A percentile compares a stretch with the other conserved stretches of the same genome.
These are phyloP conservation scores for Drosophila athabasca DNA, from an alignment of 1,140 invertebrate genomes.

Conservation along the genomic window DNA sequence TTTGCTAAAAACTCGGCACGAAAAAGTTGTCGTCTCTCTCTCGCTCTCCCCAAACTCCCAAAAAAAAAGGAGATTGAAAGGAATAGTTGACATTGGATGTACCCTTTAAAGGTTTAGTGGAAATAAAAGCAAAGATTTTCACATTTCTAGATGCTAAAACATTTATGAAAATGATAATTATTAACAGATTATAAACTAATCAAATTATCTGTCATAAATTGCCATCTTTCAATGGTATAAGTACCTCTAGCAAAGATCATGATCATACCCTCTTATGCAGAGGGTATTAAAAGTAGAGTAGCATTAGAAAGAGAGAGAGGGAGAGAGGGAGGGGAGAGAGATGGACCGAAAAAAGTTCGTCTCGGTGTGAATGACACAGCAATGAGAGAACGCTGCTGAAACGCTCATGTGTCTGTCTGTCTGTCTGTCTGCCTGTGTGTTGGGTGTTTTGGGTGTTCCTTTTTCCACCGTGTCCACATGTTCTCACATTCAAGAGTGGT, in stretches of 20 bases:
- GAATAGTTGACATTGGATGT: not conserved
- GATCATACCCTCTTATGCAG: not conserved
- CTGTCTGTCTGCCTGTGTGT: constrained; percentile 11
- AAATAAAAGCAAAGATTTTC: too few relatives aligned
- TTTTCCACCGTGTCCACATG: constrained; percentile 61
- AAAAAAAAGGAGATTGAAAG: constrained; percentile 14
- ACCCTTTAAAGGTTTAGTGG: constrained; percentile 3
- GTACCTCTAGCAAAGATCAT: too few relatives aligned
- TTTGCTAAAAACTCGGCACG: constrained; percentile 75
- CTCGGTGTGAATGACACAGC: constrained; percentile 74
- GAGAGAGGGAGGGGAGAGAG: not conserved
- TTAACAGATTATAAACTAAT: too few relatives aligned
- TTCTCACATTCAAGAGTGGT: constrained; percentile 68
- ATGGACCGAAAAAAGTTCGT: constrained; percentile 32
- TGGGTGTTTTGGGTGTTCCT: constrained; percentile 37
- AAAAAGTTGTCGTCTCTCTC: constrained; percentile 55
- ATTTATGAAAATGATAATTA: too few relatives aligned
- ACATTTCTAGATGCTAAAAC: too few relatives aligned
- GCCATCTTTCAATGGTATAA: too few relatives aligned
- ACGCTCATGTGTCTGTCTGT: constrained; percentile 20
- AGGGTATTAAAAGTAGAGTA: not conserved
- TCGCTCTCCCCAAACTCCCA: not conserved
- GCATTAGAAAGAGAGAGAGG: too few relatives aligned
- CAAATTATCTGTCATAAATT: too few relatives aligned
- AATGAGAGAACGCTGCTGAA: constrained; percentile 14